Evolutionary conservation across 2,888 invertebrate species (phyloP).

Genomic region (Graphium colonna): DNA sequence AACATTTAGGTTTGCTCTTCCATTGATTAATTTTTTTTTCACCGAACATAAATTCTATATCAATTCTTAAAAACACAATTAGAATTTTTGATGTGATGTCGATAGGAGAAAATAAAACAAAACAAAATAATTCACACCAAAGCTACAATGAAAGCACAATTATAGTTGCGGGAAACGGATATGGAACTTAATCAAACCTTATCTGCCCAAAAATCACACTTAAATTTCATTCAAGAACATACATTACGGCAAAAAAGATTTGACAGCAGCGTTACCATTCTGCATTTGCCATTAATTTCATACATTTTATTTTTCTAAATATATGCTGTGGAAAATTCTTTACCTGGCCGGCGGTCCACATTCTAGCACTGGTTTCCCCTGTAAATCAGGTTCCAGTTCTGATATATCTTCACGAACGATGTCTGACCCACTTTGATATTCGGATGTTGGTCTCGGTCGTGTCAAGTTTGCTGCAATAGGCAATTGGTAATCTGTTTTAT

Average conservation of each 20-base stretch:
- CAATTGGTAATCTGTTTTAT: too few species aligned
- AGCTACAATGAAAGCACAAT: constrained; percentile 76
- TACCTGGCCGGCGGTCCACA: constrained; percentile 86
- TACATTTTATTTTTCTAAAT: too few species aligned
- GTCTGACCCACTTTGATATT: constrained; percentile 73
- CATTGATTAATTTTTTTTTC: too few species aligned
- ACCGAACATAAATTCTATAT: not conserved
- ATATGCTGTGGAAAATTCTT: constrained; percentile 33
- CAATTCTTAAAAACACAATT: constrained; percentile 9
- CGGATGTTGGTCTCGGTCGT: constrained; percentile 67
- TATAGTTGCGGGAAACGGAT: constrained; percentile 19
- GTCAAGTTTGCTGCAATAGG: constrained; percentile 56
- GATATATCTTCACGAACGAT: constrained; percentile 81
- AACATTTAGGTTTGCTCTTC: too few species aligned
- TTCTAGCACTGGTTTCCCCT: constrained; percentile 59
- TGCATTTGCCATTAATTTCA: too few species aligned
- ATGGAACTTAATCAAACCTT: not conserved
- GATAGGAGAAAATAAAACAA: constrained; percentile 21
- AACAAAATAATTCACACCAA: constrained; percentile 38
- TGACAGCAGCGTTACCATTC: not conserved
- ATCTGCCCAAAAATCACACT: not conserved
- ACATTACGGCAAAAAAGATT: not conserved
- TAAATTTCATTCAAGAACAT: too few species aligned
- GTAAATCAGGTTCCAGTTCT: constrained; percentile 75
- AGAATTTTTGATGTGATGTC: constrained; percentile 19